Percentiles rank a stretch among this genome's conserved stretches.
Evolutionary conservation across 2,888 invertebrate species (phyloP).

Genomic region (Drosophila pegasa): DNA sequence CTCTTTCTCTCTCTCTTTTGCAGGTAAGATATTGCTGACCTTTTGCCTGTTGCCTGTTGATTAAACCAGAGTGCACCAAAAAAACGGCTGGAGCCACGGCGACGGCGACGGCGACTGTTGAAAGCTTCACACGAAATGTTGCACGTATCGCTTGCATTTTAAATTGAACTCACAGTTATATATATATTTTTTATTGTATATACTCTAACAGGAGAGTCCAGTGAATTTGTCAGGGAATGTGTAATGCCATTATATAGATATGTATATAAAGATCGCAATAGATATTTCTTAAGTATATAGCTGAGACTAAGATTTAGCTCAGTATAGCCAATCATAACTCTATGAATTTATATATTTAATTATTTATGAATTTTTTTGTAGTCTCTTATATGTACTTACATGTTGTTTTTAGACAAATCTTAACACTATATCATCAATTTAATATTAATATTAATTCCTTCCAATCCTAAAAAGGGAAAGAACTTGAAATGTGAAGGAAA

Average conservation of each 20-base stretch:
- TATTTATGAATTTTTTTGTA: not conserved
- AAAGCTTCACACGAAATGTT: constrained; percentile 22
- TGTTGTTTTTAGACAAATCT: not conserved
- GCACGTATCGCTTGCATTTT: constrained; percentile 58
- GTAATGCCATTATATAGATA: too few relatives aligned
- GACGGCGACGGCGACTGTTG: constrained; percentile 11
- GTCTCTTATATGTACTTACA: not conserved
- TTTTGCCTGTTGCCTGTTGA: constrained; percentile 33
- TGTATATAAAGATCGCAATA: too few relatives aligned
- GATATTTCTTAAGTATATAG: not conserved
- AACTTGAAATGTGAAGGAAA: too few relatives aligned
- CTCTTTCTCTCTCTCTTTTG: constrained; percentile 11
- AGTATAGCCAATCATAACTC: not conserved
- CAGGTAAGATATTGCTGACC: constrained; percentile 27
- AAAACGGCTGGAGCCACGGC: constrained; percentile 2
- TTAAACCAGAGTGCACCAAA: constrained; percentile 15
- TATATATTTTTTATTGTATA: not conserved
- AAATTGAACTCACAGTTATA: constrained; percentile 59
- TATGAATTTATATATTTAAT: not conserved
- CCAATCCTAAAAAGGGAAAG: too few relatives aligned
- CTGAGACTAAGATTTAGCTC: not conserved
- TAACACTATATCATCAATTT: not conserved
- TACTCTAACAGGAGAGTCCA: not conserved
- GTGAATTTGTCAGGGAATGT: not conserved
- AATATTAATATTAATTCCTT: too few relatives aligned